Conservation (phyloP, 2,113 vertebrate genomes). For the Natator depressus region DNA sequence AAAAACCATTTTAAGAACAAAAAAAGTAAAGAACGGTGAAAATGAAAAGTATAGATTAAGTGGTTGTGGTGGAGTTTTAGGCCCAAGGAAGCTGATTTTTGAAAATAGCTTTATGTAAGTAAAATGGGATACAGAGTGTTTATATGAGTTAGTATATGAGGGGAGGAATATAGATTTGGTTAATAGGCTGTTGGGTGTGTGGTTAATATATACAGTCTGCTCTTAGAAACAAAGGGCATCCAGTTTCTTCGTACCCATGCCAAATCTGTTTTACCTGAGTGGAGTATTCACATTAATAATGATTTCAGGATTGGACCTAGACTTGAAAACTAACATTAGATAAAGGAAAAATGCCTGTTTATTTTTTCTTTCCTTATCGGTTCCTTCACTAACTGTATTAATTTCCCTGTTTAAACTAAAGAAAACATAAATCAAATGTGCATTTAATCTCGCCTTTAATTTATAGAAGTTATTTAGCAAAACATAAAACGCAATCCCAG, state of each 20-base stretch:
- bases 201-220: neutral
- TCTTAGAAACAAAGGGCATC: neutral
- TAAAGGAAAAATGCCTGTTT: neutral
- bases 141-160: neutral
- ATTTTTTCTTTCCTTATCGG: neutral
- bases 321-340: neutral
- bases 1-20: neutral
- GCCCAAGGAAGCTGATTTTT: neutral
- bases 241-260: neutral
- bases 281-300: neutral
- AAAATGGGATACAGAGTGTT: neutral
- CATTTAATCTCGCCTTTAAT: neutral
- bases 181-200: neutral
- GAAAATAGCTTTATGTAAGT: neutral
- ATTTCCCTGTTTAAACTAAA: neutral
- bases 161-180: neutral
- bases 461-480: neutral
- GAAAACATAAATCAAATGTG: neutral
- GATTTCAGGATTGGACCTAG: neutral
- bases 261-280: neutral
- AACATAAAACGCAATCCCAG: neutral
- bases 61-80: neutral
- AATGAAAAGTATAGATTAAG: neutral
- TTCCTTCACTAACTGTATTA: neutral
- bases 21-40: neutral